phyloP scores from a whole-genome alignment of 92 coral and sea anemone species.

The Ricordea florida region DNA sequence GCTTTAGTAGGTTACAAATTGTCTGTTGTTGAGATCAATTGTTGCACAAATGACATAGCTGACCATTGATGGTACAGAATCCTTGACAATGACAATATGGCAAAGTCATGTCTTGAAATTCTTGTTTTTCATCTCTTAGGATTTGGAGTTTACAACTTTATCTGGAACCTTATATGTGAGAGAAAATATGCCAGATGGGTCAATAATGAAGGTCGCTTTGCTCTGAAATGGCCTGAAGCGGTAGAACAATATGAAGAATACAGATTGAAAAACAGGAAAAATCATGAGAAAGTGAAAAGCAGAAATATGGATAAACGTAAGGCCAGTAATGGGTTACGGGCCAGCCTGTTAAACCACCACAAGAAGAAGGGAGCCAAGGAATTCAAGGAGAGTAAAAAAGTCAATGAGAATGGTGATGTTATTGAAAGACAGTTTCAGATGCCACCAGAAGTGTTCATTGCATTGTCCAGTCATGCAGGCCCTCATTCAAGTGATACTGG shows the following conservation, averaged over 20 bases:
- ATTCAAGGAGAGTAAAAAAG: constrained; percentile 16
- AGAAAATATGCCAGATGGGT: constrained; percentile 21
- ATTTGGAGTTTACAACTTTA: constrained; percentile 26
- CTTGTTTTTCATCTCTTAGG: too few relatives aligned
- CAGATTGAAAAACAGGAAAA: too few relatives aligned
- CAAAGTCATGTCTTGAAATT: too few relatives aligned
- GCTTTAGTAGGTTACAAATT: background rate
- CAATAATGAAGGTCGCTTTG: constrained; percentile 20
- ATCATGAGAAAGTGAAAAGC: constrained; percentile 5
- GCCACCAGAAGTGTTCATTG: constrained; percentile 11
- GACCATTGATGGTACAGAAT: too few relatives aligned
- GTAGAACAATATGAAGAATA: too few relatives aligned
- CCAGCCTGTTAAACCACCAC: constrained; percentile 26
- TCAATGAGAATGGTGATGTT: constrained; percentile 13
- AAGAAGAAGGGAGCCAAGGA: constrained; percentile 37
- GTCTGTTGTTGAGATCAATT: too few relatives aligned
- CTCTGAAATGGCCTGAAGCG: constrained; percentile 13
- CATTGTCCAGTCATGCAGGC: background rate
- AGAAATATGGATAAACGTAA: background rate
- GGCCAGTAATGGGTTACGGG: constrained; percentile 21
- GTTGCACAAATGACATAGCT: constrained; percentile 14
- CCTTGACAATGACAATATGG: too few relatives aligned
- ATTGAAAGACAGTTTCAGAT: constrained; percentile 35
- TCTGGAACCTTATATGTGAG: constrained; percentile 13
- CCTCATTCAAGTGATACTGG: constrained; percentile 18